These are phyloP conservation scores for Allacma fusca DNA, from an alignment of 2,888 invertebrate species.

Conservation along the genomic window DNA sequence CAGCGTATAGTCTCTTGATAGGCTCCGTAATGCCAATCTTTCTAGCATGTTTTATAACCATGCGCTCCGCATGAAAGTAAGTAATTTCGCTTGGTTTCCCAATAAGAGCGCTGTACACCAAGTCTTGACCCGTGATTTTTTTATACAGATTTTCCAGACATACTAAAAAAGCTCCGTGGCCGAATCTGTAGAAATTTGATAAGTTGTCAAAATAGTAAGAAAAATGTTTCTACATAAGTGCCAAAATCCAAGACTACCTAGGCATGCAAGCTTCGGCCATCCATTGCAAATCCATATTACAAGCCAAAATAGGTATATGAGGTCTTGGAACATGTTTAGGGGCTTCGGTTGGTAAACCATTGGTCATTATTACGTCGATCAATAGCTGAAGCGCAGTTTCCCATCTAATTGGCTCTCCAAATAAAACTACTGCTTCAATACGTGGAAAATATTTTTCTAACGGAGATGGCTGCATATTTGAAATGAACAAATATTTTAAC, in stretches of 20 bases:
- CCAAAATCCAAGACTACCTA: constrained; percentile 65
- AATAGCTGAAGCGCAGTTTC: constrained; percentile 73
- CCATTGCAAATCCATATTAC: constrained; percentile 71
- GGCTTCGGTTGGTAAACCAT: constrained; percentile 67
- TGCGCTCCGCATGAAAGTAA: constrained; percentile 71
- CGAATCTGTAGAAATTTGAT: constrained; percentile 65
- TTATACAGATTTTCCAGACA: constrained; percentile 72
- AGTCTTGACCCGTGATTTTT: constrained; percentile 70
- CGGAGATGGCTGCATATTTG: constrained; percentile 64
- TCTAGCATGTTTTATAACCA: constrained; percentile 69
- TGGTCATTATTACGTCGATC: constrained; percentile 71
- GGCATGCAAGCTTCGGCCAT: constrained; percentile 74
- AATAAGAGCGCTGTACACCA: constrained; percentile 71
- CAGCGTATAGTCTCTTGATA: constrained; percentile 70
- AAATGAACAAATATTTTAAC: no score
- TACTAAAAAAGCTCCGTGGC: constrained; percentile 73
- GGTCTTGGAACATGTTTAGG: constrained; percentile 67
- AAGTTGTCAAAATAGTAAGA: constrained; percentile 18
- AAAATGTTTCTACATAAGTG: neutral
- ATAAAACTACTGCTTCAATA: constrained; percentile 71
- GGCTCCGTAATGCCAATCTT: constrained; percentile 66
- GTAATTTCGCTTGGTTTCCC: constrained; percentile 75
- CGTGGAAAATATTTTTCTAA: constrained; percentile 68
- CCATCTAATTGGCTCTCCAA: constrained; percentile 67
- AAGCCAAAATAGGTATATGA: constrained; percentile 74